Conservation (phyloP, 2,113 vertebrate genomes). For the Raja brachyura region DNA sequence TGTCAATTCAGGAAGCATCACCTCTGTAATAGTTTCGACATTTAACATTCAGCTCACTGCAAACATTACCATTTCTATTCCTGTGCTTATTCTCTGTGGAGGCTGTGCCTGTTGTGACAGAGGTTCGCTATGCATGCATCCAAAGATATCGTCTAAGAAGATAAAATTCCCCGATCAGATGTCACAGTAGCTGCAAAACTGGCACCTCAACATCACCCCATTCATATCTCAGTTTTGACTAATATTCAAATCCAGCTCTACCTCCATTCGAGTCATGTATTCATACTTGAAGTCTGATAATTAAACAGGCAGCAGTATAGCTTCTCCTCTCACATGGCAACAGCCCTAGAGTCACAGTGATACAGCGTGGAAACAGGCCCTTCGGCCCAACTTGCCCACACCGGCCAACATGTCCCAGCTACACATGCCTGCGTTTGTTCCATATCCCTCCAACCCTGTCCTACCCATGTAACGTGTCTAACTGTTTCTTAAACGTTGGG, state of each 20-base stretch:
- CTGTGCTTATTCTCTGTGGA: background rate
- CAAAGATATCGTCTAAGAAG: background rate
- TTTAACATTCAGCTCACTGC: conserved; percentile 15
- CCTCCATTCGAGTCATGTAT: background rate
- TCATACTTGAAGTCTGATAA: background rate
- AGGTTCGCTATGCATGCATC: background rate
- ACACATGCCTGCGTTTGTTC: too few relatives aligned
- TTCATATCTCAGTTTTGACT: background rate
- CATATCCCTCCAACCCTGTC: too few relatives aligned
- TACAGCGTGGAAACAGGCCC: too few relatives aligned
- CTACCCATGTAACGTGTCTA: too few relatives aligned
- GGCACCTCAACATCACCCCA: too few relatives aligned
- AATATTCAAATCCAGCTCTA: background rate
- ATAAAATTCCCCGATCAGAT: background rate
- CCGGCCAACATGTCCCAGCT: too few relatives aligned
- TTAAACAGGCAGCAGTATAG: background rate
- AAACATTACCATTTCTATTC: conserved; percentile 32
- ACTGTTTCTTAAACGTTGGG: too few relatives aligned
- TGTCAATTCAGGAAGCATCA: background rate
- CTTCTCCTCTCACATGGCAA: background rate
- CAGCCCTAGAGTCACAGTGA: too few relatives aligned
- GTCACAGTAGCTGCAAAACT: background rate
- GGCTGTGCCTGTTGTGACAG: conserved; percentile 1
- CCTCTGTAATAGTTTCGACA: background rate
- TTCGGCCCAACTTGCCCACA: too few relatives aligned